Conservation (phyloP, 2,888 invertebrate species). For the Synanthedon andrenaeformis region DNA sequence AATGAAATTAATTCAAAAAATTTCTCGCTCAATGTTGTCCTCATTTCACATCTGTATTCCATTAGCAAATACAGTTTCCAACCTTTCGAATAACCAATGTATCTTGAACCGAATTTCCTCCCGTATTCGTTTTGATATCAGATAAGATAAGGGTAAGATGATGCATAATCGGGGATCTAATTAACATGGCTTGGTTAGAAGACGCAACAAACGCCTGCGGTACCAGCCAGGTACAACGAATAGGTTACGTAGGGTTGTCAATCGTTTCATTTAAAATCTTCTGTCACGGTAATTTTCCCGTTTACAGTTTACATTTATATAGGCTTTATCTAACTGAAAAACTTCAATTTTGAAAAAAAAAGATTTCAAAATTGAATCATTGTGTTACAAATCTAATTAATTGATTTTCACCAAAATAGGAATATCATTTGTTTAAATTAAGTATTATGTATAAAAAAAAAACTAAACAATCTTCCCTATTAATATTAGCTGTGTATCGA, state of each 20-base stretch:
- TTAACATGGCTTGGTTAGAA: slow-evolving; percentile 39
- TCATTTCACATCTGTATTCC: slow-evolving; percentile 58
- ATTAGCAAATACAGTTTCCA: slow-evolving; percentile 61
- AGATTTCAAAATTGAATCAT: no score
- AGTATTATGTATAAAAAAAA: no score
- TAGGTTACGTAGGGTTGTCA: slow-evolving; percentile 29
- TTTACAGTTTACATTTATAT: no score
- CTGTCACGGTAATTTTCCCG: no score
- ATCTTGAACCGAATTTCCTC: slow-evolving; percentile 21
- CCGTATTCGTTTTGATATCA: slow-evolving; percentile 24
- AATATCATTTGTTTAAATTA: no score
- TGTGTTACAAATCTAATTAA: no score
- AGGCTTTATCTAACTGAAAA: no score
- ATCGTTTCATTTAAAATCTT: background rate
- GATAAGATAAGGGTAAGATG: slow-evolving; percentile 29
- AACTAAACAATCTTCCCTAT: no score
- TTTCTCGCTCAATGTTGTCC: slow-evolving; percentile 48
- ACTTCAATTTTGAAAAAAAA: no score
- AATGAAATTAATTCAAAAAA: background rate
- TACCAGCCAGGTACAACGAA: slow-evolving; percentile 52
- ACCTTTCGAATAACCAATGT: slow-evolving; percentile 32
- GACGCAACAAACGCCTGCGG: slow-evolving; percentile 63
- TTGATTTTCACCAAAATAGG: no score
- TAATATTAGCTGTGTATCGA: no score
- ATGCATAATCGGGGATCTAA: slow-evolving; percentile 49